Conservation (phyloP, 2,113 vertebrate genomes). For the Gavialis gangeticus region DNA sequence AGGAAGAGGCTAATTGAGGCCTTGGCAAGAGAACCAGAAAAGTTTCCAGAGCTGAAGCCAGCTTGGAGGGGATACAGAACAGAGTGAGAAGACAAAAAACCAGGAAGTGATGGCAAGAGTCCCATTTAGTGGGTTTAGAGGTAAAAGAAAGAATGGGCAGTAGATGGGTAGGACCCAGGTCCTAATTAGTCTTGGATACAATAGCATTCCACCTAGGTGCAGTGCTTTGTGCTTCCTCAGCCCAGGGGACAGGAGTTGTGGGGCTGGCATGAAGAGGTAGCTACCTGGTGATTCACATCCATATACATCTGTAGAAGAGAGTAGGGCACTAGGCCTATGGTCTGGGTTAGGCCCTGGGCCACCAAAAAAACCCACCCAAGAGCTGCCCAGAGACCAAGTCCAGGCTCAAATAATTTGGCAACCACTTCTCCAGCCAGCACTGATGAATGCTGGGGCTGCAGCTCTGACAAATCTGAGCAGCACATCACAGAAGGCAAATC, state of each 20-base stretch:
- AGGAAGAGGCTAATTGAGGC: neutral
- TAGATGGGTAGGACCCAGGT: fast-evolving
- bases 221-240: neutral
- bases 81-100: neutral
- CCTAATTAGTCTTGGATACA: neutral
- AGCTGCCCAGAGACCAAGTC: neutral
- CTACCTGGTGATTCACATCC: neutral
- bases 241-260: neutral
- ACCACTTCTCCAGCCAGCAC: neutral
- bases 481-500: constrained; percentile 39
- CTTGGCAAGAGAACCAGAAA: neutral
- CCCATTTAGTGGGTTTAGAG: neutral
- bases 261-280: neutral
- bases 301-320: neutral
- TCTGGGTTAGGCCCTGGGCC: neutral
- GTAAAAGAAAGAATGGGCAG: neutral
- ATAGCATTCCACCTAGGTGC: neutral
- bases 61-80: neutral
- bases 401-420: neutral
- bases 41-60: neutral
- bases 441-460: neutral
- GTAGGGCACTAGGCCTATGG: neutral
- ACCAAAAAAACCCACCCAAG: neutral
- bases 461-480: constrained; percentile 27
- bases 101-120: neutral